Conservation (phyloP, 2,888 invertebrate species). For the Augochlorella aurata region DNA sequence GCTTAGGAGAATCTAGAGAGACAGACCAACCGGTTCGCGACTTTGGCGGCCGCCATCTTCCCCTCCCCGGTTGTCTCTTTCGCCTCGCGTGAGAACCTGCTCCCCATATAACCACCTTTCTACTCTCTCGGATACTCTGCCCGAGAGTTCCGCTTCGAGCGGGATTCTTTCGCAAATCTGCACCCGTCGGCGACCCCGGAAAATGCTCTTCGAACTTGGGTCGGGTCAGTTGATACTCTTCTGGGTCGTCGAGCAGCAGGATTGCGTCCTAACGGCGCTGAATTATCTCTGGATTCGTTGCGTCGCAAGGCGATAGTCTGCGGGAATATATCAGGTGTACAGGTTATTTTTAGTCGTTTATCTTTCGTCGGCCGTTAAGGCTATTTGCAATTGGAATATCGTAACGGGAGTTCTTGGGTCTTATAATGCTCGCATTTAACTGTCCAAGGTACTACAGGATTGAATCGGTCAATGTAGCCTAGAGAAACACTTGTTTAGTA, state of each 20-base stretch:
- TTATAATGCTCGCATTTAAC: no score
- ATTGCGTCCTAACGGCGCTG: not conserved
- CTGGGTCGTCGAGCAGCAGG: not conserved
- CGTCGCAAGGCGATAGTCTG: not conserved
- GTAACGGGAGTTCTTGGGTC: no score
- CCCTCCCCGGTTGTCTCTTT: constrained; percentile 73
- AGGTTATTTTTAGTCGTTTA: no score
- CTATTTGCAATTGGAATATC: no score
- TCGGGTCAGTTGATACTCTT: not conserved
- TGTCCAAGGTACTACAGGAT: no score
- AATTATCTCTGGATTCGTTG: not conserved
- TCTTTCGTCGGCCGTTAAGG: no score
- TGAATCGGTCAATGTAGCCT: no score
- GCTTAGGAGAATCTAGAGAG: constrained; percentile 75
- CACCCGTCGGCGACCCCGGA: not conserved
- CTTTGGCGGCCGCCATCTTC: constrained; percentile 80
- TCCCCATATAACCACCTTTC: constrained; percentile 70
- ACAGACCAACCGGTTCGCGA: constrained; percentile 80
- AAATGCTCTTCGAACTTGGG: not conserved
- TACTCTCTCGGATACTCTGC: constrained; percentile 59
- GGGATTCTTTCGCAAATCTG: constrained; percentile 47
- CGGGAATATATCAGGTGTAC: not conserved
- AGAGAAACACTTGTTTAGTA: no score
- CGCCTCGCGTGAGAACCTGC: constrained; percentile 75
- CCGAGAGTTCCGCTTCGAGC: constrained; percentile 67